Evolutionary conservation across 2,888 invertebrate species (phyloP).

Genomic region (Prenolepis imparis): DNA sequence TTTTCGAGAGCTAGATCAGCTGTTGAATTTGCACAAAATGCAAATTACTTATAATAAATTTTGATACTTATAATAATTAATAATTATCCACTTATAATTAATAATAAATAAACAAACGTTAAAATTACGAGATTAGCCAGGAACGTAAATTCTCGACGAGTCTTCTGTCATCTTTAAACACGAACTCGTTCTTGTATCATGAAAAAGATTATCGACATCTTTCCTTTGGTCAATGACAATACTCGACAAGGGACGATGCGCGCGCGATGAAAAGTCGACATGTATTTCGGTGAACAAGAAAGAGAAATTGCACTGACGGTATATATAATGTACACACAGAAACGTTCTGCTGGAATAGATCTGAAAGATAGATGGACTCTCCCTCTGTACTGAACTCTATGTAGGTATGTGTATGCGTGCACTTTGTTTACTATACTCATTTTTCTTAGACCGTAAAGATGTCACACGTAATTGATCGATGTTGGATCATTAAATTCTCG

Average conservation of each 20-base stretch:
- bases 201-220: not conserved
- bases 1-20: not conserved
- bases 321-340: constrained; percentile 36
- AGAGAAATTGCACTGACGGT: constrained; percentile 20
- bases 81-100: not conserved
- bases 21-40: not conserved
- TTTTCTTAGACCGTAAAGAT: constrained; percentile 39
- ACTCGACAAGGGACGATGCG: not conserved
- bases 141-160: not conserved
- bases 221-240: not conserved
- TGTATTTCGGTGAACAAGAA: not conserved
- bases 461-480: constrained; percentile 42
- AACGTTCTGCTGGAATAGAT: constrained; percentile 10
- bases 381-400: not conserved
- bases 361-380: constrained; percentile 39
- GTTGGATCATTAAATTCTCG: constrained; percentile 18
- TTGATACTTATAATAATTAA: not conserved
- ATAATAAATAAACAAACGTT: not conserved
- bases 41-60: not conserved
- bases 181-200: not conserved
- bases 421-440: constrained; percentile 30
- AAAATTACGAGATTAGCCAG: not conserved
- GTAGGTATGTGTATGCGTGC: not conserved
- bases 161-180: not conserved
- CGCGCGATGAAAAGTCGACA: not conserved